Evolutionary conservation across 2,888 invertebrate species (phyloP).

Genomic region (Patella ulyssiponensis): DNA sequence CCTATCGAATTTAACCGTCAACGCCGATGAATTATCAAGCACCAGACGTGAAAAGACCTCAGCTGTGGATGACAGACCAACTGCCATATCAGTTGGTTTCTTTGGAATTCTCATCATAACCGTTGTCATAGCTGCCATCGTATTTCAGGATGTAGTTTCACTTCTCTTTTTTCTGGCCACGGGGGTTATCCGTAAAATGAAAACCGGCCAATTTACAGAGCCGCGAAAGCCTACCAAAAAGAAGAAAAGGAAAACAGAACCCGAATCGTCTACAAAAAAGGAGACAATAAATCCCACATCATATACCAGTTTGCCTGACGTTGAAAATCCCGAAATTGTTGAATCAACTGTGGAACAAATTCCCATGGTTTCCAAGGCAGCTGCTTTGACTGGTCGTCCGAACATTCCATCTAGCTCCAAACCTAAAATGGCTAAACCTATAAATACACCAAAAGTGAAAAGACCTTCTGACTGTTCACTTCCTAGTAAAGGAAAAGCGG

Average conservation of each 20-base stretch:
- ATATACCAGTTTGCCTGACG: not conserved
- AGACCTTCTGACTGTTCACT: no score
- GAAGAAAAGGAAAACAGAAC: not conserved
- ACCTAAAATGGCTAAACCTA: no score
- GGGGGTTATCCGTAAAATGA: not conserved
- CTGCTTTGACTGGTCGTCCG: no score
- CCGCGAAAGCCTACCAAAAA: not conserved
- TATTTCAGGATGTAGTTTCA: not conserved
- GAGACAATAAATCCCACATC: not conserved
- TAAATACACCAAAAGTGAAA: no score
- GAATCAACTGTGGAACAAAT: no score
- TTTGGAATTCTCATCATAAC: not conserved
- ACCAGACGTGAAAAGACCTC: conserved; percentile 3
- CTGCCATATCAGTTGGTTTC: not conserved
- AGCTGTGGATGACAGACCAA: not conserved
- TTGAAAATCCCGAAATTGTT: not conserved
- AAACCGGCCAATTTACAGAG: not conserved
- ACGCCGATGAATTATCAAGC: not conserved
- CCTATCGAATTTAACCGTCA: not conserved
- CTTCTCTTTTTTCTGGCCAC: not conserved
- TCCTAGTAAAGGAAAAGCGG: no score
- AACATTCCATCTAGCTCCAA: no score
- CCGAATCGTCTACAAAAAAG: not conserved
- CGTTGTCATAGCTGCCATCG: not conserved
- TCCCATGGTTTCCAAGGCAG: no score